phyloP scores from a whole-genome alignment of 2,888 invertebrate genomes.

The Blera fallax region DNA sequence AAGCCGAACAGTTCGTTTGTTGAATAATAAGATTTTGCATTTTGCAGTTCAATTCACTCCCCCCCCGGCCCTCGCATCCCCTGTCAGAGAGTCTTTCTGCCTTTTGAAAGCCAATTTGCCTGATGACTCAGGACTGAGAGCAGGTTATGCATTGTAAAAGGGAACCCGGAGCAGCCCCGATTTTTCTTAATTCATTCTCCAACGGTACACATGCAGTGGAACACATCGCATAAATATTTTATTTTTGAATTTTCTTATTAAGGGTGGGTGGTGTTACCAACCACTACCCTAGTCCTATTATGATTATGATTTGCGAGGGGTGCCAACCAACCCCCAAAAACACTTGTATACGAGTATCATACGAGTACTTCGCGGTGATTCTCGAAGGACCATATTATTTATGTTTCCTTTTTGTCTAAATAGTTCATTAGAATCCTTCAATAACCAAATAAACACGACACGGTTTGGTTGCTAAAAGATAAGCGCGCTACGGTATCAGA shows the following conservation, averaged over 20 bases:
- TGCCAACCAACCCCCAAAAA: conserved; percentile 12
- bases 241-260: conserved; percentile 44
- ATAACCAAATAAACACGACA: conserved; percentile 65
- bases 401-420: conserved; percentile 50
- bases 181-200: conserved; percentile 18
- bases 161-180: not conserved
- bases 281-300: conserved; percentile 8
- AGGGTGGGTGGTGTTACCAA: conserved; percentile 12
- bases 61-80: not conserved
- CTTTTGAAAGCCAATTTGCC: conserved; percentile 61
- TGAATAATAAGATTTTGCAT: conserved; percentile 72
- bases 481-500: not conserved
- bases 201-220: conserved; percentile 11
- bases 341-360: conserved; percentile 23
- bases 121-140: conserved; percentile 52
- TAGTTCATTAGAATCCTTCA: conserved; percentile 64
- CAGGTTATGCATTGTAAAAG: conserved; percentile 63
- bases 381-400: conserved; percentile 43
- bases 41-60: conserved; percentile 47
- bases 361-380: conserved; percentile 32
- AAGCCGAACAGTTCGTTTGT: conserved; percentile 48
- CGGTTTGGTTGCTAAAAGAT: not conserved
- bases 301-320: conserved; percentile 52
- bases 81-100: not conserved
- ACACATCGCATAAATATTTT: conserved; percentile 64